Evolutionary conservation across 2,888 invertebrate species (phyloP).

Genomic region (Cephalotes varians): DNA sequence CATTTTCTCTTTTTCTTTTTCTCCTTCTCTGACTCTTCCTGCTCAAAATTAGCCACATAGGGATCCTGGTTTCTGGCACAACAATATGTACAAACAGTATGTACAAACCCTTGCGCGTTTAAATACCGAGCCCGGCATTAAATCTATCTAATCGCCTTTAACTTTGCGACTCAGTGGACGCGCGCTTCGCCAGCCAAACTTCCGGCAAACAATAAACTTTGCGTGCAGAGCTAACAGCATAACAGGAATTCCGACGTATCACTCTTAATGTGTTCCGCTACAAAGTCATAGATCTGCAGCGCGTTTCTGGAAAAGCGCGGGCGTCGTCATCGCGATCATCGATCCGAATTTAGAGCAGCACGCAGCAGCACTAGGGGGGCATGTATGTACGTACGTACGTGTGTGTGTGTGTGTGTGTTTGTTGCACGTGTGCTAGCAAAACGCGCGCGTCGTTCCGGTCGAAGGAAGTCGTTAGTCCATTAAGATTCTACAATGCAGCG

Average conservation of each 20-base stretch:
- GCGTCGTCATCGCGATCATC: constrained; percentile 20
- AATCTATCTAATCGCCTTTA: constrained; percentile 45
- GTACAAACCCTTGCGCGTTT: not conserved
- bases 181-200: constrained; percentile 26
- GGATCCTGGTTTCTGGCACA: not conserved
- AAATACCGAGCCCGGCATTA: constrained; percentile 13
- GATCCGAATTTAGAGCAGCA: constrained; percentile 37
- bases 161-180: constrained; percentile 29
- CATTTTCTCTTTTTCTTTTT: not conserved
- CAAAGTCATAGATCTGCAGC: not conserved
- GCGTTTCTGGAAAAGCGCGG: constrained; percentile 13
- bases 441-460: constrained; percentile 16
- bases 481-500: constrained; percentile 48
- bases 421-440: not conserved
- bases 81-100: not conserved
- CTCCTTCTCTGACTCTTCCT: not conserved
- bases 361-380: not conserved
- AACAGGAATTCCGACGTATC: constrained; percentile 32
- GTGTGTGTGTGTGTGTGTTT: too few relatives aligned
- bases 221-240: not conserved
- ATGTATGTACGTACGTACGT: not conserved
- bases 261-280: constrained; percentile 7
- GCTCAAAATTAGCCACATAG: constrained; percentile 6
- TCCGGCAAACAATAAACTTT: constrained; percentile 37
- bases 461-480: constrained; percentile 43